Base-by-base conservation (phyloP, 2,888 invertebrate species). In the Alloscopus bannaensis region DNA sequence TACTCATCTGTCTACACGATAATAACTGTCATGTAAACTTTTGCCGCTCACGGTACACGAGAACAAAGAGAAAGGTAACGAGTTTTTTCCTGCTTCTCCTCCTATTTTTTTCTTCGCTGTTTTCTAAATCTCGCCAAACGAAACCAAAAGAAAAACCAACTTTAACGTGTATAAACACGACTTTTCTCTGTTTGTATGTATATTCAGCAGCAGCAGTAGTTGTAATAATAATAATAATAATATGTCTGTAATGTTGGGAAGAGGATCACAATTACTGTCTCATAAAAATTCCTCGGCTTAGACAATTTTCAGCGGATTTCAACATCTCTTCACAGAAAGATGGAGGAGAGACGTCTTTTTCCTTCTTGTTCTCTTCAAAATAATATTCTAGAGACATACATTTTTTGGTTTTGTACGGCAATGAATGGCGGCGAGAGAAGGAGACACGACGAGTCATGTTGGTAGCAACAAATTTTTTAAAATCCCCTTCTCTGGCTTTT, bases 191-290 rank as follows among this genome's bases (percentile, higher is more conserved):
- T 60, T 16, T 57, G 20, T 60, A n/a, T 60, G 60, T 60, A 26
- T 11, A 16, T n/a, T n/a, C n/a, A n/a, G n/a, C n/a, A n/a, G n/a
- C n/a, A n/a, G n/a, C n/a, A n/a, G n/a, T n/a, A n/a, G n/a, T n/a
- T n/a, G n/a, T n/a, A n/a, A n/a, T n/a, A n/a, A n/a, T n/a, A n/a
- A n/a, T n/a, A n/a, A 59, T 59, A 59, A 59, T 59, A 29, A 26
- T 45, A 62, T 76, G 68, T 75, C 62, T 68, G 69, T 65, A 62
- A 62, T 50, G 60, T 47, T 31, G 50, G 36, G 59, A 62, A 29
- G 20, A 76, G 76, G 69, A 76, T 69, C 76, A 76, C 76, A 76
- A 76, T 76, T 76, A 76, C 76, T 76, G 76, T 76, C 76, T 76
- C 76, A 76, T 69, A 76, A 76, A 76, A 76, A 76, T 75, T 75